These are phyloP conservation scores for Protomyctophum bolini DNA, from an alignment of 2,113 vertebrate genomes.

Conservation along the genomic window DNA sequence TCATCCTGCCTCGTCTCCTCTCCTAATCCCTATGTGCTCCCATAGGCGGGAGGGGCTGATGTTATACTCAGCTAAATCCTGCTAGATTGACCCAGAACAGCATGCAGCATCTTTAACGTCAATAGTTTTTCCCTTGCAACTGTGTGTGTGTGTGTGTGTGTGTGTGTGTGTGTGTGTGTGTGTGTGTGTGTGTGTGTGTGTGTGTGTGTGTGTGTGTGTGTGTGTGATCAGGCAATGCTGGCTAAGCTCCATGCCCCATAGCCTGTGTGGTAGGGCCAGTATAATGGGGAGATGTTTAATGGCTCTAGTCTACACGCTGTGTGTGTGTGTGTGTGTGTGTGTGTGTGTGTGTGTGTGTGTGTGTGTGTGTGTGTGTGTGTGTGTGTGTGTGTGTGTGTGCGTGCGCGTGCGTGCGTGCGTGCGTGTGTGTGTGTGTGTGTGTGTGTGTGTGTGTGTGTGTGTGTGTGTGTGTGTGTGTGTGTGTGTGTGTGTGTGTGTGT, in stretches of 20 bases:
- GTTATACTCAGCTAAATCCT: conserved; percentile 45
- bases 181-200: background rate
- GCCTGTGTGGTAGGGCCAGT: conserved; percentile 20
- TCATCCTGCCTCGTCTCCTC: conserved; percentile 38
- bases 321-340: background rate
- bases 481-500: too few relatives aligned
- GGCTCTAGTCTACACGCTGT: conserved; percentile 10
- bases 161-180: conserved; percentile 18
- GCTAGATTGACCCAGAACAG: conserved; percentile 37
- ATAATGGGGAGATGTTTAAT: conserved; percentile 60
- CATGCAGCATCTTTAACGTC: conserved; percentile 45
- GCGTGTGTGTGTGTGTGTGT: background rate
- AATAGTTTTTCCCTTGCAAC: background rate
- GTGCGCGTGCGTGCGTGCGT: background rate
- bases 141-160: conserved; percentile 2
- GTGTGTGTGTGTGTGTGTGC: background rate
- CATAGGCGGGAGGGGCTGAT: conserved; percentile 20
- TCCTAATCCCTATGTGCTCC: conserved; percentile 38
- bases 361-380: conserved; percentile 1
- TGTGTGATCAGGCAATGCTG: conserved; percentile 39
- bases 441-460: conserved; percentile 14
- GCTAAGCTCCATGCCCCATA: conserved; percentile 50
- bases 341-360: background rate
- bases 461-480: background rate
- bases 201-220: background rate